Conservation (phyloP, 2,888 invertebrate species). For the Aphodius sticticus region DNA sequence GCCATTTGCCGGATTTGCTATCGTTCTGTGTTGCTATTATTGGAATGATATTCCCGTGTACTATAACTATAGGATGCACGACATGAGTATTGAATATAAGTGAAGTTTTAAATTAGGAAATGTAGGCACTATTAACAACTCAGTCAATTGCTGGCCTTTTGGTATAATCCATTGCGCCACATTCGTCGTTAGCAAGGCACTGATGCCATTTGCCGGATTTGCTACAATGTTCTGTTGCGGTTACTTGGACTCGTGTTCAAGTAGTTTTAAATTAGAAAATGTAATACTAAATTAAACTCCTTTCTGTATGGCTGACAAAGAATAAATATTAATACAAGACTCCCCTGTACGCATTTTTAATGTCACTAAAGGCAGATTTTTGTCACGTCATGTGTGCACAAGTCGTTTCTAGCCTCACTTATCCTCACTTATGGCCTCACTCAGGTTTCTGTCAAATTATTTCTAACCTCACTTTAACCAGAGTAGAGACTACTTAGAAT, state of each 20-base stretch:
- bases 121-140: constrained; percentile 7
- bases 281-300: background rate
- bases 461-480: too few relatives aligned
- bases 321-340: background rate
- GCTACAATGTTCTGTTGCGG: constrained; percentile 29
- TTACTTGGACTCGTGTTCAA: background rate
- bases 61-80: background rate
- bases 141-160: constrained; percentile 35
- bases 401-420: too few relatives aligned
- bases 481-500: too few relatives aligned
- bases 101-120: background rate
- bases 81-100: background rate
- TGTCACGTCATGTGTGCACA: too few relatives aligned
- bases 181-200: constrained; percentile 23
- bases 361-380: background rate
- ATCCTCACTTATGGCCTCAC: too few relatives aligned
- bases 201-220: constrained; percentile 34
- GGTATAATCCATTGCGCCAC: constrained; percentile 29
- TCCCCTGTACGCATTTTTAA: background rate
- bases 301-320: background rate
- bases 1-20: constrained; percentile 31
- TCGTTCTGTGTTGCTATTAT: constrained; percentile 29
- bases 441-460: too few relatives aligned
- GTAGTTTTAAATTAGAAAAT: background rate
- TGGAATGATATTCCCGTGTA: background rate